phyloP scores from a whole-genome alignment of 2,113 vertebrate genomes.

The Psammodynastes pulverulentus region DNA sequence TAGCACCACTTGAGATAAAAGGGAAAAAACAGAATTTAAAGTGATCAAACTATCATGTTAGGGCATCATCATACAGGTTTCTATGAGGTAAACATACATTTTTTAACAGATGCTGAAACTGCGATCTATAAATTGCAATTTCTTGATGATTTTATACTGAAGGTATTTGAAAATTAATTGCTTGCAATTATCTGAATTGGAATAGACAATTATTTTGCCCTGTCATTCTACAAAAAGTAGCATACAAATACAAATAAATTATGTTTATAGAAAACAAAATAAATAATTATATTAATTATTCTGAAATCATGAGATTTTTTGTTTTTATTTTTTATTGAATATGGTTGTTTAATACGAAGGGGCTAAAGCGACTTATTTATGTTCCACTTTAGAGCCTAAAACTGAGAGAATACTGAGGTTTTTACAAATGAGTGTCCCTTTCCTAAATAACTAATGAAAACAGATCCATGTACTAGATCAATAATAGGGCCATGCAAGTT shows the following conservation, averaged over 20 bases:
- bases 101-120: background rate
- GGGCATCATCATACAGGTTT: background rate
- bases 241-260: background rate
- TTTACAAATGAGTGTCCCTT: background rate
- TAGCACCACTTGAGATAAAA: slow-evolving; percentile 41
- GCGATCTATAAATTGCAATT: background rate
- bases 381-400: background rate
- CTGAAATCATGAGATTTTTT: background rate
- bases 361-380: background rate
- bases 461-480: background rate
- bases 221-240: background rate
- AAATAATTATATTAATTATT: background rate
- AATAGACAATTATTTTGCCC: background rate
- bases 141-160: background rate
- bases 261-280: background rate
- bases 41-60: background rate
- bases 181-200: background rate
- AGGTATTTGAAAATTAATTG: background rate
- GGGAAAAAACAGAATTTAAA: slow-evolving; percentile 12
- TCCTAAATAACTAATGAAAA: background rate
- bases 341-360: background rate
- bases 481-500: too few relatives aligned
- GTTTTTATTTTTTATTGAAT: background rate
- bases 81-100: background rate
- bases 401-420: background rate